Conservation (phyloP, 2,113 vertebrate species). For the Micronisus gabar region DNA sequence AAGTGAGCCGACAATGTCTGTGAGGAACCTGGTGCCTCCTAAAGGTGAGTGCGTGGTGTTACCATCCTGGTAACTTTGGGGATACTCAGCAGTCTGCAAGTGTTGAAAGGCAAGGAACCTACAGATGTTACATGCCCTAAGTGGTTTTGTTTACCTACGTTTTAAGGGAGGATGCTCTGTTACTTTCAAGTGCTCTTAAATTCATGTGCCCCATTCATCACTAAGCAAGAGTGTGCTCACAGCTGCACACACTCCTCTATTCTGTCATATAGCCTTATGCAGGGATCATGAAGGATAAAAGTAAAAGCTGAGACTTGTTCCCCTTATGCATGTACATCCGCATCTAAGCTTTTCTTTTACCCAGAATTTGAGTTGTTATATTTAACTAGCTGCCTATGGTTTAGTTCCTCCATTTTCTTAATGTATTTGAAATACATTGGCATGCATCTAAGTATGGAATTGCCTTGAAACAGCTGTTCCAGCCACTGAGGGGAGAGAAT, state of each 20-base stretch:
- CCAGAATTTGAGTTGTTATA: not conserved
- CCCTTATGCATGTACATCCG: accelerated
- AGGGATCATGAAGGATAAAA: not conserved
- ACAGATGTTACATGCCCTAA: not conserved
- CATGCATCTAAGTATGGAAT: not conserved
- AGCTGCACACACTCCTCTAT: not conserved
- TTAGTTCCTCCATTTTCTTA: not conserved
- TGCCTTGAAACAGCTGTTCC: not conserved
- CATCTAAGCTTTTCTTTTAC: not conserved
- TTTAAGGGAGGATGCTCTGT: not conserved
- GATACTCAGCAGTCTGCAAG: not conserved
- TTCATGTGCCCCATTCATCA: accelerated
- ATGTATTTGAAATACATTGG: not conserved
- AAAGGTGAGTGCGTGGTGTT: not conserved
- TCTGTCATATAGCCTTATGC: too few species aligned
- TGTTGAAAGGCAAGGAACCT: not conserved
- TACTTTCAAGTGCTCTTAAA: not conserved
- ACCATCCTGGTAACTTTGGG: not conserved
- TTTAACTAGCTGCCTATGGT: not conserved
- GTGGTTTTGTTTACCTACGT: not conserved
- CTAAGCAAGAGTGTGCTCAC: not conserved
- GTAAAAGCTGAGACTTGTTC: not conserved
- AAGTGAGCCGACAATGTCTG: accelerated
- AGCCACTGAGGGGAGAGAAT: not conserved
- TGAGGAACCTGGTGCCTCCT: not conserved